These are phyloP conservation scores for Mamestra brassicae DNA, from an alignment of 2,888 invertebrate genomes.

Conservation along the genomic window DNA sequence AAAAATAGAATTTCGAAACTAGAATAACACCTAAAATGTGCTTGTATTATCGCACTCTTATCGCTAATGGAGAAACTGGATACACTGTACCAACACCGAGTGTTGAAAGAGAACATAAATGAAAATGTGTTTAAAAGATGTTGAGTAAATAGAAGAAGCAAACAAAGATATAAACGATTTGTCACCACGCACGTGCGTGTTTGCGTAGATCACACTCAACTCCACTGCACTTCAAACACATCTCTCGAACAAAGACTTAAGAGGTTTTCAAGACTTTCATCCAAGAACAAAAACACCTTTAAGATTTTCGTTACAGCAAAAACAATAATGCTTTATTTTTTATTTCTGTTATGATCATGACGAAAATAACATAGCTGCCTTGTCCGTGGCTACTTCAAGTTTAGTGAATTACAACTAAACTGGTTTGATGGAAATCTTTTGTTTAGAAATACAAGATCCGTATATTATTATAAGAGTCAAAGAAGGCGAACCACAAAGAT, in stretches of 20 bases:
- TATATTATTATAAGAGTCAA: slow-evolving; percentile 55
- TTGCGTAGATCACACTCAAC: slow-evolving; percentile 73
- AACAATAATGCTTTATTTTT: slow-evolving; percentile 67
- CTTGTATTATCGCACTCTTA: slow-evolving; percentile 39
- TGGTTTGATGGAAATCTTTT: slow-evolving; percentile 73
- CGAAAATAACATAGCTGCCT: slow-evolving; percentile 75
- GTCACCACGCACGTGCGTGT: slow-evolving; percentile 83
- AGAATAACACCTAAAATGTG: slow-evolving; percentile 33
- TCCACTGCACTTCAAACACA: slow-evolving; percentile 66
- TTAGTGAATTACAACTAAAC: slow-evolving; percentile 73
- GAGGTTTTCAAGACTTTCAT: slow-evolving; percentile 50
- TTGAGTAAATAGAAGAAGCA: slow-evolving; percentile 75
- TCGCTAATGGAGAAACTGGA: slow-evolving; percentile 51
- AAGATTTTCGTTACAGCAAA: slow-evolving; percentile 66
- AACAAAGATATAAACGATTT: slow-evolving; percentile 81
- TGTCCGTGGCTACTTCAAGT: slow-evolving; percentile 66
- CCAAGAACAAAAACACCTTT: slow-evolving; percentile 66
- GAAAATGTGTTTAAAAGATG: slow-evolving; percentile 70
- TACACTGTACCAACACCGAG: slow-evolving; percentile 45
- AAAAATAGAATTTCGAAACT: slow-evolving; percentile 66
- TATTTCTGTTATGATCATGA: slow-evolving; percentile 66
- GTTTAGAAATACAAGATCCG: slow-evolving; percentile 67
- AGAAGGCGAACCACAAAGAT: slow-evolving; percentile 57
- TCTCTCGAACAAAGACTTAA: slow-evolving; percentile 63
- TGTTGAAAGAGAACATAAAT: slow-evolving; percentile 59